Evolutionary conservation across 2,113 vertebrate genomes (phyloP).

Genomic region (Dinomys branickii): DNA sequence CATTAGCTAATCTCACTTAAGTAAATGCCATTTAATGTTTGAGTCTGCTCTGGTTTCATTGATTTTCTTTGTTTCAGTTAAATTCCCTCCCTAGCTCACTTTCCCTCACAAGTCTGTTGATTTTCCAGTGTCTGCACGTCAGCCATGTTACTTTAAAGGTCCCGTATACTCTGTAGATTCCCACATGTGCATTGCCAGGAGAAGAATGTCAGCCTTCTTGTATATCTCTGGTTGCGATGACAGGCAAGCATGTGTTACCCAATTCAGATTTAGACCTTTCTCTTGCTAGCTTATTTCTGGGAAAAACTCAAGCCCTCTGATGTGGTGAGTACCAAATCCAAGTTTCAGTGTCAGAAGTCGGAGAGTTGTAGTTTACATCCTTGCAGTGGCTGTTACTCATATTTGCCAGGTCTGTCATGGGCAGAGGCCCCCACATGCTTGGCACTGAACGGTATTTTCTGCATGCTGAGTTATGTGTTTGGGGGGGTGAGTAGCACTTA

Average conservation of each 20-base stretch:
- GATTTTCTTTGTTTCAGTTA: constrained; percentile 56
- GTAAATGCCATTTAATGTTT: constrained; percentile 30
- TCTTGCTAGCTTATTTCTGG: background rate
- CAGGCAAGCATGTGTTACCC: background rate
- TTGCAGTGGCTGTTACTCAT: background rate
- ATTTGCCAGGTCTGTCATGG: background rate
- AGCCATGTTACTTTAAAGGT: background rate
- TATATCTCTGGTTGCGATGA: background rate
- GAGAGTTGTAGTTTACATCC: background rate
- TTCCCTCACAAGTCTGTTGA: constrained; percentile 8
- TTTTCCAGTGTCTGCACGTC: background rate
- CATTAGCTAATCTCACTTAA: constrained; percentile 19
- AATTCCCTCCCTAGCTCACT: background rate
- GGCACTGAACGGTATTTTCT: background rate
- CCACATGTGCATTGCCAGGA: background rate
- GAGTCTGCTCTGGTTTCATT: background rate
- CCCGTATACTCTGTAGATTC: background rate
- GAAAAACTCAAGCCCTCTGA: background rate
- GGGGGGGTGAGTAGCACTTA: background rate
- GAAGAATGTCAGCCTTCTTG: background rate
- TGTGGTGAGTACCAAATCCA: background rate
- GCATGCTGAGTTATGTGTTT: background rate
- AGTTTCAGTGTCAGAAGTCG: background rate
- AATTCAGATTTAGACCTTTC: background rate
- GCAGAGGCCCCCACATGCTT: background rate